Evolutionary conservation across 2,888 invertebrate genomes (phyloP).

Genomic region (Lasioglossum figueresi): DNA sequence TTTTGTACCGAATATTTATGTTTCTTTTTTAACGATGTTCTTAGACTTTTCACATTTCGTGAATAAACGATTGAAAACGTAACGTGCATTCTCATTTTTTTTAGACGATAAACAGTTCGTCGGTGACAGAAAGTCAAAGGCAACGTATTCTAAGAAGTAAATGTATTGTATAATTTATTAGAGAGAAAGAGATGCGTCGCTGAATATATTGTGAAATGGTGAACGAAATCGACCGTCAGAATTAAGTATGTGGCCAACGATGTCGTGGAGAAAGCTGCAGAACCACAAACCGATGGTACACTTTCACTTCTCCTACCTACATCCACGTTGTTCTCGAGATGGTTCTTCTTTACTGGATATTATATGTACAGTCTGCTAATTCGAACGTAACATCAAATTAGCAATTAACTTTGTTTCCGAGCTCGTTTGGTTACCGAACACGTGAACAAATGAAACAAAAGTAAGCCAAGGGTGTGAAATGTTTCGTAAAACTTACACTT

Average conservation of each 20-base stretch:
- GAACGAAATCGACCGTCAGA: constrained; percentile 57
- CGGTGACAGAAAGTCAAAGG: neutral
- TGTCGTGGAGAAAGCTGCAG: constrained; percentile 79
- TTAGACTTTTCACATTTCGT: constrained; percentile 63
- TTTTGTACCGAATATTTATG: constrained; percentile 71
- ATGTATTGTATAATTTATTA: neutral
- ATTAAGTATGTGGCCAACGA: constrained; percentile 75
- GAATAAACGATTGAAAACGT: constrained; percentile 70
- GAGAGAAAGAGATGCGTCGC: constrained; percentile 23
- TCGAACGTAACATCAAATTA: constrained; percentile 22
- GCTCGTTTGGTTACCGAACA: neutral
- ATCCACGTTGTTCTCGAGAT: constrained; percentile 70
- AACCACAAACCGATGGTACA: constrained; percentile 69
- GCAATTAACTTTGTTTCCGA: neutral
- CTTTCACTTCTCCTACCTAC: constrained; percentile 77
- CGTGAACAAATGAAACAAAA: neutral
- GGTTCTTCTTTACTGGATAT: constrained; percentile 64
- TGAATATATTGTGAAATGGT: constrained; percentile 53
- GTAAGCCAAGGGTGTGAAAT: constrained; percentile 27
- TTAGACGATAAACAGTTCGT: neutral
- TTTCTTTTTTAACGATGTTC: constrained; percentile 44
- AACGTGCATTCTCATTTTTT: neutral
- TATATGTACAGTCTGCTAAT: constrained; percentile 25
- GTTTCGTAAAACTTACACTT: constrained; percentile 44
- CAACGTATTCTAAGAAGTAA: neutral